Percentiles rank a stretch among this genome's conserved stretches.
phyloP scores from a whole-genome alignment of 2,797 vertebrate genomes.

The Syngnathus acus region DNA sequence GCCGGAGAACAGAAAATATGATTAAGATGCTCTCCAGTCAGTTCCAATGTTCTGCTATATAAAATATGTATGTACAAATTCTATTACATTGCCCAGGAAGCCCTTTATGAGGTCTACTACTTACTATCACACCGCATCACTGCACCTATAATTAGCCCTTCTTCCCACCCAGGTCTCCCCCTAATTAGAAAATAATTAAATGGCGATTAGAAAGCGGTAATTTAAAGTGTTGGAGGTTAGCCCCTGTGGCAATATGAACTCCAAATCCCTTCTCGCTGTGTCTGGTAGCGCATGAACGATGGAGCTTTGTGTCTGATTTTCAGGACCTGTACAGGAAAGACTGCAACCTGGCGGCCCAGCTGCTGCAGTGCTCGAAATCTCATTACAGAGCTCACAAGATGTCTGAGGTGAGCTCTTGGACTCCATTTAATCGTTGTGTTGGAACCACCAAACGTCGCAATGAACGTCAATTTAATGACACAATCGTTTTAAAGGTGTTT shows the following conservation, averaged over 20 bases:
- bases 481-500: background rate
- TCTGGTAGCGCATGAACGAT: conserved; percentile 3
- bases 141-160: background rate
- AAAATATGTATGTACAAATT: background rate
- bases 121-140: background rate
- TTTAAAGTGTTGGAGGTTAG: conserved; percentile 12
- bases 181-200: conserved; percentile 26
- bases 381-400: conserved; percentile 85
- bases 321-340: conserved; percentile 95
- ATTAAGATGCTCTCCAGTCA: background rate
- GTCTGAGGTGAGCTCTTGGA: conserved; percentile 79
- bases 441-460: background rate
- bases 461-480: background rate
- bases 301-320: conserved; percentile 26
- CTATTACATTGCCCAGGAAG: background rate
- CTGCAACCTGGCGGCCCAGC: conserved; percentile 90
- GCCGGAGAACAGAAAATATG: background rate
- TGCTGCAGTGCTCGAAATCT: conserved; percentile 92
- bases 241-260: background rate
- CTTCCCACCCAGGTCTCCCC: background rate
- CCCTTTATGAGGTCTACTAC: background rate
- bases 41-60: background rate
- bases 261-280: conserved; percentile 4
- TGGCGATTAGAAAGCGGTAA: conserved; percentile 8
- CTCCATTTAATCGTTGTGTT: no score